A percentile compares a stretch with the other conserved stretches of the same genome.
These are phyloP conservation scores for Lypha dubia DNA, from an alignment of 2,888 invertebrate genomes.

Conservation along the genomic window DNA sequence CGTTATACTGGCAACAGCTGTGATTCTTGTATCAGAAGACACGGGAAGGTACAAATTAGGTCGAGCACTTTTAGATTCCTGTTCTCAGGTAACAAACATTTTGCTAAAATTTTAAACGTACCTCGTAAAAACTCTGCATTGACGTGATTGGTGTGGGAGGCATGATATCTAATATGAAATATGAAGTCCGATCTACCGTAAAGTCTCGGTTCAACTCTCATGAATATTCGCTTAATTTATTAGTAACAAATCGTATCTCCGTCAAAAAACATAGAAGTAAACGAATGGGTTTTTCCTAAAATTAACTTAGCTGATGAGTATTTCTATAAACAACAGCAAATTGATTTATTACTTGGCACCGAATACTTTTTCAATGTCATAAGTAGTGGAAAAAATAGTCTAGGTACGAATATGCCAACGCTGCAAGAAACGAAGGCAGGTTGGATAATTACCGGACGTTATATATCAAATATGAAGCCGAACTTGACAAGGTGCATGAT, in stretches of 20 bases:
- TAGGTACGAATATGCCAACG: slow-evolving; percentile 9
- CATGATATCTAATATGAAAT: slow-evolving; percentile 19
- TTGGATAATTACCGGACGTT: slow-evolving; percentile 26
- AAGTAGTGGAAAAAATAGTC: slow-evolving; percentile 11
- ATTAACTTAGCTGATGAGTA: slow-evolving; percentile 32
- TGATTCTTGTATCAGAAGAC: background rate
- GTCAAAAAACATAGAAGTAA: slow-evolving; percentile 24
- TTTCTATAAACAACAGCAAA: slow-evolving; percentile 36
- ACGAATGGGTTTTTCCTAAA: slow-evolving; percentile 10
- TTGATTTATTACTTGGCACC: slow-evolving; percentile 30
- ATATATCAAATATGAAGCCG: background rate
- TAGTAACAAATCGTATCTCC: slow-evolving; percentile 32
- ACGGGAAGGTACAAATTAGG: slow-evolving; percentile 3
- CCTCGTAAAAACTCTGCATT: slow-evolving; percentile 15
- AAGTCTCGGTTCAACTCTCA: slow-evolving; percentile 25
- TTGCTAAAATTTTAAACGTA: slow-evolving; percentile 25
- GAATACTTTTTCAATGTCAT: slow-evolving; percentile 36
- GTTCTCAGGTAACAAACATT: slow-evolving; percentile 36
- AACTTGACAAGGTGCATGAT: background rate
- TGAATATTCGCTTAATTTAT: slow-evolving; percentile 20
- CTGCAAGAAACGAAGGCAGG: slow-evolving; percentile 34
- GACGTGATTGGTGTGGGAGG: slow-evolving; percentile 32
- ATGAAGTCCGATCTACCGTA: slow-evolving; percentile 7
- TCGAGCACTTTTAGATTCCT: slow-evolving; percentile 20
- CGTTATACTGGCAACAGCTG: slow-evolving; percentile 25